Base-by-base conservation (phyloP, 2,797 vertebrate genomes). In the Centroberyx gerrardi region DNA sequence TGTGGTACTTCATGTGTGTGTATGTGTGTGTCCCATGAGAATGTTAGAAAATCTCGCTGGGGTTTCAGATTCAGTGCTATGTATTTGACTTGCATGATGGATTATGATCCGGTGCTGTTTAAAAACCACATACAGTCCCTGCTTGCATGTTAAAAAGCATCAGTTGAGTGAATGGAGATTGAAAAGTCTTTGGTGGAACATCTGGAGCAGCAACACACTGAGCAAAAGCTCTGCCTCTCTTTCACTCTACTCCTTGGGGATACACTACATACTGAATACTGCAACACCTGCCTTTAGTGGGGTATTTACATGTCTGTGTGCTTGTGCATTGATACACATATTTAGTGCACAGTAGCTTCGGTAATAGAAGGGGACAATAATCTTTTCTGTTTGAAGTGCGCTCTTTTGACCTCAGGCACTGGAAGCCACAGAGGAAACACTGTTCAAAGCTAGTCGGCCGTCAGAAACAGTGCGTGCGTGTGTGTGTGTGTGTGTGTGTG, bases 321-420 rank as follows among this genome's bases (percentile, higher is more conserved):
- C 5, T 33, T 62, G 63, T 58, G 28, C 58, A 46, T 82, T 76
- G 84, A 12, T 5, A 27, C 67, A 63, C 46, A 61, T 59, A 36
- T 56, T 56, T 14, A 56, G 29, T 22, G 12, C 62, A 17, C 55
- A 31, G 64, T 10, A 44, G 44, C 27, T 52, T 56, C 28, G 46
- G 22, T 3, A 8, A 80, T 59, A 2, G 3, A 31, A 75, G 64
- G 29, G 48, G 14, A 61, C 8, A 4, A 76, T 58, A 0, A 10
- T 2, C n/a, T 71, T 65, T 69, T 53, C 62, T 18, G 33, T 86
- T 81, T 80, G 82, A 90, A 78, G 67, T 40, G n/a, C 62, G 70
- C 68, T 58, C 66, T 61, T 81, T 74, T 75, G 78, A 92, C 89
- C 80, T 74, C 73, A 70, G 85, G 72, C 85, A 15, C 40, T 61